Evolutionary conservation across 1,140 invertebrate species (phyloP).

Genomic region (Zaprionus davidi): DNA sequence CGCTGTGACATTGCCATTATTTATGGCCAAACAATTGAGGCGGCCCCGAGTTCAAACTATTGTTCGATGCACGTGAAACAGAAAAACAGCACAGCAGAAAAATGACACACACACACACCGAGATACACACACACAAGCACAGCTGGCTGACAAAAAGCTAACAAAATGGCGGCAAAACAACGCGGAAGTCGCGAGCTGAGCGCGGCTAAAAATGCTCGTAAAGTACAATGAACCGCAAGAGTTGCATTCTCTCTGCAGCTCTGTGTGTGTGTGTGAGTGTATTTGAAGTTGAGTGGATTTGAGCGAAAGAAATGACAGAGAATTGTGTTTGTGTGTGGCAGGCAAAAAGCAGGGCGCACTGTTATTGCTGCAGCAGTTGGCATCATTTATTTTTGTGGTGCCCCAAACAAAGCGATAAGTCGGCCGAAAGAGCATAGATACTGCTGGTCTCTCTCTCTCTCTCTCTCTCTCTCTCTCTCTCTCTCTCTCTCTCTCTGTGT

Average conservation of each 20-base stretch:
- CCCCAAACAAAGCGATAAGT: conserved; percentile 54
- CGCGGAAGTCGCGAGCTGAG: conserved; percentile 65
- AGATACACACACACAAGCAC: conserved; percentile 13
- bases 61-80: conserved; percentile 65
- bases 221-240: conserved; percentile 76
- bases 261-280: conserved; percentile 10
- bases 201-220: conserved; percentile 57
- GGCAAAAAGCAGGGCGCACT: conserved; percentile 47
- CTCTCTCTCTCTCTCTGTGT: neutral
- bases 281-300: conserved; percentile 69
- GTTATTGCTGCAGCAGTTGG: conserved; percentile 63
- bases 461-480: neutral
- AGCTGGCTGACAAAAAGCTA: conserved; percentile 58
- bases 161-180: conserved; percentile 73
- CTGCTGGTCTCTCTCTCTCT: neutral
- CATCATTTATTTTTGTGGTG: conserved; percentile 54
- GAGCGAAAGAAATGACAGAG: conserved; percentile 54
- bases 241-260: conserved; percentile 38
- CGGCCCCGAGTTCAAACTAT: conserved; percentile 49
- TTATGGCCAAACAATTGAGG: conserved; percentile 78
- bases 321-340: conserved; percentile 28
- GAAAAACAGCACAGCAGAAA: conserved; percentile 16
- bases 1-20: conserved; percentile 61
- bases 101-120: neutral
- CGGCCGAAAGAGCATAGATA: conserved; percentile 41